Evolutionary conservation across 2,797 vertebrate species (phyloP), one percentile per base, ranked within the genome.

Genomic region (Rhinogobio ventralis): DNA sequence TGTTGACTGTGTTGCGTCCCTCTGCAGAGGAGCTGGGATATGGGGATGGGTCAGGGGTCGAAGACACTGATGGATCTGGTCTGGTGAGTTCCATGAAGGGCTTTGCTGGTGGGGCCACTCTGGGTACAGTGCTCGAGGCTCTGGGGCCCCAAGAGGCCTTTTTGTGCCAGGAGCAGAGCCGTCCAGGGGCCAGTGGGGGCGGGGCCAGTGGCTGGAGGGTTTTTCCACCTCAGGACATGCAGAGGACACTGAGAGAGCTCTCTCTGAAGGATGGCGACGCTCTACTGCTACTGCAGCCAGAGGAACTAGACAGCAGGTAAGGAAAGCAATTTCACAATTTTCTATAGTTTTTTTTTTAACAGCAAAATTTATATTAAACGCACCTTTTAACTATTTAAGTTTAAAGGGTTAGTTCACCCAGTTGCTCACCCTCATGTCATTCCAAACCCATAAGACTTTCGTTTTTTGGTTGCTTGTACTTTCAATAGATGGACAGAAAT

Each of bases 241-340:
- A 91, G 85, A 95, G 94, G 81, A 99, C 97, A 0, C 93, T 99
- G 2, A 94, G 89, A 88, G 95, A 97, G 1, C 92, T 95, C 33
- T 96, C 96, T 0, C 94, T 99, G 66, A 91, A 81, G 33, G 95
- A 99, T 0, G 97, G 97, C 11, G 97, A 97, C n/a, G 94, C 95
- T 0, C 33, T 99, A 67, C 89, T 98, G 69, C 90, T 98, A 87
- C 92, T 97, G 84, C 95, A 96, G 89, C 94, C 92, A 0, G 93
- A 95, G 81, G 94, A 93, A 11, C 91, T 94, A 1, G 93, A 95
- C 88, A 93, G 93, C 92, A 98, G 97, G 98, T 97, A 69, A 46
- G 72, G 33, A 7, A 71, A 5, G 36, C n/a, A 51, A 30, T 51
- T 53, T 42, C 33, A 69, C 3, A 4, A 23, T 69, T 49, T 8